Base-by-base conservation (phyloP, 2,797 vertebrate species). In the Carcharodon carcharias region DNA sequence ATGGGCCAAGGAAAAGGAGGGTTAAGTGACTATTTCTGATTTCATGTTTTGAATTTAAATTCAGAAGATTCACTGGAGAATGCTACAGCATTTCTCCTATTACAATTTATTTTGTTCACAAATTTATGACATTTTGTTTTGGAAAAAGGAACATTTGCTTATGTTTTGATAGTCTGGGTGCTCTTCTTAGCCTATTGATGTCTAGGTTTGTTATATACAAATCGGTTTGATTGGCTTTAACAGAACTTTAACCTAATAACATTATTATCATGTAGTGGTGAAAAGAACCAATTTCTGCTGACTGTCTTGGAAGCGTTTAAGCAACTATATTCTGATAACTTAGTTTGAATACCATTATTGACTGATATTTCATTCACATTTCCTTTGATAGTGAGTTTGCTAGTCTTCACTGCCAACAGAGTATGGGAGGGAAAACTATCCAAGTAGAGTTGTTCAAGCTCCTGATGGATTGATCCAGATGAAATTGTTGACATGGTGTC, bases 1-100 rank as follows among this genome's bases (percentile, higher is more conserved):
- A 88, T 88, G 7, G 23, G 26, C 4, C 50, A 88, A 88, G 26
- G 3, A 28, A 85, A 23, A 45, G 40, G 80, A 6, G 16, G 71
- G 71, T 21, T 69, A 73, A 23, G 18, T 85, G 40, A 21, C 97
- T 98, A 98, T 97, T 97, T 97, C 97, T 97, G 97, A 98, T 98
- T 77, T 98, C 98, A 98, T 97, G 97, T 98, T 98, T 98, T 98
- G 98, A 97, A 97, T 97, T 96, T 97, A 97, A 50, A 50, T 97
- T 97, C 97, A 97, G 98, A 50, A 98, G 98, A 98, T 97, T 97
- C 97, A 97, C 97, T 97, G 97, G 97, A 97, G 14, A 31, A 7
- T 80, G 35, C 73, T 35, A 80, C 14, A 28, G 85, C 50, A 88
- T 88, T 97, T 97, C 97, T 96, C 96, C 96, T 97, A 96, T 50